These are phyloP conservation scores for Colistium nudipinnis DNA, from an alignment of 2,113 vertebrate species.

Conservation along the genomic window DNA sequence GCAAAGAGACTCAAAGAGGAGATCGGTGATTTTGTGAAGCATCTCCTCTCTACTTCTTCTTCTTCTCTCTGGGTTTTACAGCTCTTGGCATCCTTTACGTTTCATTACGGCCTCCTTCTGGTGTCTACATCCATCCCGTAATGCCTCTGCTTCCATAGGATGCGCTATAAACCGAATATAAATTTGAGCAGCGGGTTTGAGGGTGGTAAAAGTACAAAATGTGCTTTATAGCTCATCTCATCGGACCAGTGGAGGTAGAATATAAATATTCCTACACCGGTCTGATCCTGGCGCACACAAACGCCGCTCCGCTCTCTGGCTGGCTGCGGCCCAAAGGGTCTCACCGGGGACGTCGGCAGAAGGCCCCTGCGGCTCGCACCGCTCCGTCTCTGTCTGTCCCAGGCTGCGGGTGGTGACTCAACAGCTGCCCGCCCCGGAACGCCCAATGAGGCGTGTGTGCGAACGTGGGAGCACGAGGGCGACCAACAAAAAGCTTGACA, in stretches of 20 bases:
- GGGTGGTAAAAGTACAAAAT: slow-evolving; percentile 34
- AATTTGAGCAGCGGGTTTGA: not conserved
- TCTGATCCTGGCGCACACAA: slow-evolving; percentile 17
- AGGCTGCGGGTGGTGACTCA: slow-evolving; percentile 49
- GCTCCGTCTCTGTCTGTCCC: slow-evolving; percentile 55
- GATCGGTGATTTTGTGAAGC: slow-evolving; percentile 10
- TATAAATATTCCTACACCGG: slow-evolving; percentile 17
- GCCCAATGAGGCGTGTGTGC: slow-evolving; percentile 50
- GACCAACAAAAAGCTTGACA: slow-evolving; percentile 10
- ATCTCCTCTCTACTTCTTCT: not conserved
- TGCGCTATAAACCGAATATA: no score
- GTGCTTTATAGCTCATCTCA: slow-evolving; percentile 18
- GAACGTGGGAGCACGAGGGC: no score
- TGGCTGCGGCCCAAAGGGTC: slow-evolving; percentile 53
- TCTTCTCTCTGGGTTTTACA: no score
- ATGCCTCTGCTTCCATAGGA: no score
- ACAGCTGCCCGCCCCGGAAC: slow-evolving; percentile 70
- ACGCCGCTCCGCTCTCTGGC: slow-evolving; percentile 19
- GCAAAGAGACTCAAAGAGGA: slow-evolving; percentile 3
- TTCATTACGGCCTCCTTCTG: no score
- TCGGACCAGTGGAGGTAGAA: slow-evolving; percentile 10
- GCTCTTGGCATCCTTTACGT: no score
- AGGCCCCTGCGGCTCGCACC: slow-evolving; percentile 46
- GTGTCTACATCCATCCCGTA: no score
- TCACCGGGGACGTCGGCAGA: slow-evolving; percentile 46